A percentile compares a stretch with the other conserved stretches of the same genome.
Evolutionary conservation across 1,140 invertebrate species (phyloP).

Genomic region (Diorhabda carinulata): DNA sequence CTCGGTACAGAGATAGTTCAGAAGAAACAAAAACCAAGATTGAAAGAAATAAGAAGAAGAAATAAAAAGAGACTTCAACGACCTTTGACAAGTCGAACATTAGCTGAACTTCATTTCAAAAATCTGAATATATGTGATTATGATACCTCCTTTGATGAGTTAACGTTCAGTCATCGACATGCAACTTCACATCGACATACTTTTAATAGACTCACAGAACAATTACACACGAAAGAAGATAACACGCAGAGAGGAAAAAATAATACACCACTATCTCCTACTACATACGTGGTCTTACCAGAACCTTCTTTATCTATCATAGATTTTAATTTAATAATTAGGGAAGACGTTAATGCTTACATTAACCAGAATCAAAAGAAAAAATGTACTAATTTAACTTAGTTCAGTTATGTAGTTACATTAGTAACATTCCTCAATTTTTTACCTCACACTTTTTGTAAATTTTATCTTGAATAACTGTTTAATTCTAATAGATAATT

Average conservation of each 20-base stretch:
- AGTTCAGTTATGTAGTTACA: background rate
- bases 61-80: constrained; percentile 52
- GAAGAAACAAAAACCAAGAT: constrained; percentile 47
- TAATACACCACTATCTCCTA: constrained; percentile 33
- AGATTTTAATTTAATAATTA: constrained; percentile 67
- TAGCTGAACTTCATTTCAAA: constrained; percentile 57
- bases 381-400: constrained; percentile 15
- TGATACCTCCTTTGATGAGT: constrained; percentile 49
- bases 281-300: constrained; percentile 47
- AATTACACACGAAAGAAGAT: constrained; percentile 36
- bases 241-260: constrained; percentile 34
- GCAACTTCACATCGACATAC: constrained; percentile 27
- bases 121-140: constrained; percentile 57
- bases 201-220: constrained; percentile 33
- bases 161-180: constrained; percentile 32
- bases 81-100: constrained; percentile 54
- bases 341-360: constrained; percentile 42
- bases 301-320: constrained; percentile 66
- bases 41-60: constrained; percentile 52
- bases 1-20: constrained; percentile 53
- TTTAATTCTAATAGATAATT: too few species aligned
- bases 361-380: constrained; percentile 27
- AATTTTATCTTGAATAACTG: too few species aligned
- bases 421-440: too few species aligned
- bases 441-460: too few species aligned